Percentiles rank a stretch among this genome's conserved stretches.
These are phyloP conservation scores for Thecophora atra DNA, from an alignment of 2,888 invertebrate genomes.

Conservation along the genomic window DNA sequence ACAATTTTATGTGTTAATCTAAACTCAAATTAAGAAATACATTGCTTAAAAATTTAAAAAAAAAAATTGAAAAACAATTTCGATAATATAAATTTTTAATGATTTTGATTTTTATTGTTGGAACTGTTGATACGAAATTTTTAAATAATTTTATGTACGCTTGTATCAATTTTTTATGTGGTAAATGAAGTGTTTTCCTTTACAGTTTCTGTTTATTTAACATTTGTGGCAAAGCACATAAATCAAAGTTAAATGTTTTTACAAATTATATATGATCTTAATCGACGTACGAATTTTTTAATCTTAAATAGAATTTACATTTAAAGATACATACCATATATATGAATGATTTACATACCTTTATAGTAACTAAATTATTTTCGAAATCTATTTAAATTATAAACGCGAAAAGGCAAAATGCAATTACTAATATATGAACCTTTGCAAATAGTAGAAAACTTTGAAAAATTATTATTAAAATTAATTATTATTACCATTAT, in stretches of 20 bases:
- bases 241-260: background rate
- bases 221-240: background rate
- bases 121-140: background rate
- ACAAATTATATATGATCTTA: background rate
- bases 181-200: background rate
- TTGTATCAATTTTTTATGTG: background rate
- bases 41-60: no score
- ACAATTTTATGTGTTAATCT: background rate
- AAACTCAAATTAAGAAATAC: background rate
- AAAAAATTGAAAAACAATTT: no score
- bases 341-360: no score
- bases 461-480: no score
- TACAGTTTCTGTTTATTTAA: background rate
- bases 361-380: slow-evolving; percentile 10
- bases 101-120: no score
- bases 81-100: no score
- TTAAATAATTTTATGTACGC: background rate
- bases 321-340: background rate
- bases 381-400: slow-evolving; percentile 12
- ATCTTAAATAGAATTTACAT: slow-evolving; percentile 15
- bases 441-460: slow-evolving; percentile 32
- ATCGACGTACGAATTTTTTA: background rate
- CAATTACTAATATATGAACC: slow-evolving; percentile 8
- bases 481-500: no score
- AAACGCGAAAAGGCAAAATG: slow-evolving; percentile 27